These are phyloP conservation scores for Ptilorrhoa leucosticta DNA, from an alignment of 2,113 vertebrate genomes.

Conservation along the genomic window DNA sequence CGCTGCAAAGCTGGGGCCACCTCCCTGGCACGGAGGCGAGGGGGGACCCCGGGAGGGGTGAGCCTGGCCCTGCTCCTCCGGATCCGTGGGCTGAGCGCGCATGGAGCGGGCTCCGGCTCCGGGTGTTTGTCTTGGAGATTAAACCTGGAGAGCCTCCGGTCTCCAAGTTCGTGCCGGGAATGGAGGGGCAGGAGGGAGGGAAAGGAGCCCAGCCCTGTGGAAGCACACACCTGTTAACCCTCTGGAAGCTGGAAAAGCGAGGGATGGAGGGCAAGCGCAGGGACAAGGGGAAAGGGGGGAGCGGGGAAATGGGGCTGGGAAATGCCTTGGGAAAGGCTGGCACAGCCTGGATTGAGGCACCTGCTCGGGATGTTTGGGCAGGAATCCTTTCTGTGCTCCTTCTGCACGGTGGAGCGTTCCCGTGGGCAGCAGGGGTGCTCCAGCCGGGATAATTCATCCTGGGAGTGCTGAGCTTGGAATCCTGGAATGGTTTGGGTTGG, in stretches of 20 bases:
- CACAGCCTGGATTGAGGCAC: fast-evolving
- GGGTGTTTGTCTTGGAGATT: conserved; percentile 73
- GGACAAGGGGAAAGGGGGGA: background rate
- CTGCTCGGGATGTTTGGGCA: background rate
- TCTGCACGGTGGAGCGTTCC: fast-evolving
- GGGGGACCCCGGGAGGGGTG: background rate
- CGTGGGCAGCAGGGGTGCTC: background rate
- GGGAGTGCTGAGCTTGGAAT: fast-evolving
- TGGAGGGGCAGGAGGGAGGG: conserved; percentile 10
- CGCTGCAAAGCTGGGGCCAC: background rate
- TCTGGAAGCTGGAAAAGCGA: background rate
- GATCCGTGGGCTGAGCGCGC: conserved; percentile 20
- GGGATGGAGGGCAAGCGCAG: background rate
- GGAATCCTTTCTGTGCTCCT: background rate
- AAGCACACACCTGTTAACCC: conserved; percentile 43
- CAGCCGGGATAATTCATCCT: fast-evolving
- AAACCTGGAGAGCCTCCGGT: conserved; percentile 35
- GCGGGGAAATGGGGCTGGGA: fast-evolving
- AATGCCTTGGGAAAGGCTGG: background rate
- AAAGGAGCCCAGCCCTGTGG: background rate
- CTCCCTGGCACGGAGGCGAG: background rate
- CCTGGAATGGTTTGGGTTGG: background rate
- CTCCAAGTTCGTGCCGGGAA: background rate
- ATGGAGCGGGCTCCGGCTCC: conserved; percentile 19
- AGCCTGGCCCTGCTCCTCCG: background rate